Evolutionary conservation across 2,113 vertebrate species (phyloP), one percentile per base, ranked within the genome.

Genomic region (Hippocampus mohnikei): DNA sequence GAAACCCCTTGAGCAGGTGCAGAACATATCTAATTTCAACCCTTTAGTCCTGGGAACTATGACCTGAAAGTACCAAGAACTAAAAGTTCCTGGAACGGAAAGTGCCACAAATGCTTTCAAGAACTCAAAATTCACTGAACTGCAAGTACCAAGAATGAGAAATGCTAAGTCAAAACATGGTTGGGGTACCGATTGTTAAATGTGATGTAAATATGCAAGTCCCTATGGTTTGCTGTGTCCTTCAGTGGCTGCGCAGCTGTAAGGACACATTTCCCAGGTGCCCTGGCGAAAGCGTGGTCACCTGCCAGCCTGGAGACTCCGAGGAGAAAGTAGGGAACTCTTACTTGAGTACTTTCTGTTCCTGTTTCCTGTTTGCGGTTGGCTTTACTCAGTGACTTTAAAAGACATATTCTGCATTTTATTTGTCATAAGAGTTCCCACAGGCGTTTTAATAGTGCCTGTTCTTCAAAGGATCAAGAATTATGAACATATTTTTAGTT

Each of bases 201-300:
- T 4, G 42, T 13, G 42, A 44, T 44, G 42, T 2, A 10, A 44
- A 15, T 10, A 44, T 44, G 42, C 21, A 21, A 40, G 2, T 13
- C 15, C 3, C 21, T 64, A 0, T 8, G 13, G 1, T n/a, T 25
- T 9, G 65, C 1, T 68, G 46, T 82, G 27, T 67, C 27, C 42
- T 60, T 67, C 83, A 98, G 97, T 99, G 97, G 97, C 90, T 99
- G 81, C 95, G 94, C 83, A 99, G 97, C 82, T 99, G 97, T 85
- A 98, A 96, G 82, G 94, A 96, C 85, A 95, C 96, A 0, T 99
- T 99, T 92, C 94, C 95, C 76, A 96, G 94, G 53, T 95, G 95
- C 75, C 94, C 96, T 18, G 93, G 93, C 85, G 96, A 98, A 68
- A 94, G 94, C 23, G 96, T 99, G 69, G 92, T 93, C 7, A 91